phyloP scores from a whole-genome alignment of 2,888 invertebrate genomes.

The Hirtodrosophila alboralis region DNA sequence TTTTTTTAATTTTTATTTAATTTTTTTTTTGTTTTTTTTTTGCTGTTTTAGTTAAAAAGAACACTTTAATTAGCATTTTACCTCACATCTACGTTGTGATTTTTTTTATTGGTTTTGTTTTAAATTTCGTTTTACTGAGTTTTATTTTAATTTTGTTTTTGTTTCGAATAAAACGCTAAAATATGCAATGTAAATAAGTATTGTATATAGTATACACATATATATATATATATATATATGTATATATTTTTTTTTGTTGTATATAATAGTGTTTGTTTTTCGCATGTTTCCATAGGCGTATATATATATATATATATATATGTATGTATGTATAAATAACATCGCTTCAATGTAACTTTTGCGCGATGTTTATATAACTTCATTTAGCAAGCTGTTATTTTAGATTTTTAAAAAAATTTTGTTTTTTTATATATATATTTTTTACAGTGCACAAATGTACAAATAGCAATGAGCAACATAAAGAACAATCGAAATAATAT shows the following conservation, averaged over 20 bases:
- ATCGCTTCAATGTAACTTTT: constrained; percentile 46
- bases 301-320: too few species aligned
- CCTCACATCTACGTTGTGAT: constrained; percentile 35
- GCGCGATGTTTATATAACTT: constrained; percentile 39
- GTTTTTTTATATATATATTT: constrained; percentile 17
- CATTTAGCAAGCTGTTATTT: constrained; percentile 48
- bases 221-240: constrained; percentile 45
- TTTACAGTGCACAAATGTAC: constrained; percentile 66
- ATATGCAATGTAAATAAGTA: constrained; percentile 76
- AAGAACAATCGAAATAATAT: constrained; percentile 32
- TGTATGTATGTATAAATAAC: constrained; percentile 70
- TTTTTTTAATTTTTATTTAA: constrained; percentile 17
- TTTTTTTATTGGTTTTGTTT: constrained; percentile 17
- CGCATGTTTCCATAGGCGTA: constrained; percentile 58
- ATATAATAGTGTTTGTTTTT: constrained; percentile 57
- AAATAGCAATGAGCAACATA: constrained; percentile 35
- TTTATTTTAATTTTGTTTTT: constrained; percentile 18
- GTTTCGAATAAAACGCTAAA: constrained; percentile 71
- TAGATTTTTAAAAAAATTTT: constrained; percentile 18
- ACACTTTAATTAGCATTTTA: constrained; percentile 61
- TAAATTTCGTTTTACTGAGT: constrained; percentile 5
- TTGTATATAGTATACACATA: constrained; percentile 52
- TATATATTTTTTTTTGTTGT: constrained; percentile 52
- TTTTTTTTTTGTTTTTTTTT: constrained; percentile 16
- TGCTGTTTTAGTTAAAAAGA: constrained; percentile 62